Evolutionary conservation across 2,113 vertebrate species (phyloP), one percentile per base, ranked within the genome.

Genomic region (Oryzias celebensis): DNA sequence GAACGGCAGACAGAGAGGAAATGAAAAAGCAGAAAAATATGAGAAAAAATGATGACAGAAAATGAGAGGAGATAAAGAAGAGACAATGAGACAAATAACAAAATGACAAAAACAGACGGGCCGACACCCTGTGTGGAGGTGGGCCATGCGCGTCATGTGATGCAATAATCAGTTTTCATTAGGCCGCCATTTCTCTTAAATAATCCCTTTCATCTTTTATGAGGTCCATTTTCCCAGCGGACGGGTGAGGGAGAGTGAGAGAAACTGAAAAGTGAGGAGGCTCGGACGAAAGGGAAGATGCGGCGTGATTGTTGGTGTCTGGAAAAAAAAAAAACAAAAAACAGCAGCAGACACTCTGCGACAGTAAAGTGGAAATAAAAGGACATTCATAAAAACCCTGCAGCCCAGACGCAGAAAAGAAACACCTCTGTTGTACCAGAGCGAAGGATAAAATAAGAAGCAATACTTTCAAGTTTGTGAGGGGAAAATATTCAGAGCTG

Each of bases 171-270:
- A 78, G 82, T 77, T 90, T 91, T 87, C 85, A 91, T 90, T 89
- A 87, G 60, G 72, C 62, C 45, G 84, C 85, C 59, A 76, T 88
- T 89, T 86, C 87, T 89, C 84, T 89, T 86, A 88, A 91, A 90
- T 89, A 91, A 90, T 85, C 80, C 84, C 80, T 87, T 91, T 80
- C 67, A 88, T 90, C 86, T 90, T 89, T 91, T 80, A 91, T 89
- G 87, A 87, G 83, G 83, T 88, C 86, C 78, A 79, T 86, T 83
- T 88, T 78, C 73, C 71, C 68, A 36, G 71, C 22, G 62, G 78
- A 77, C 55, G 56, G 76, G 64, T n/a, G 70, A 60, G 60, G 57
- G 16, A 5, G 60, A 62, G 63, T 22, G 31, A 63, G 45, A 52
- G 15, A 36, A 41, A 8, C 47, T 0, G 46, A 57, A 48, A 1